A percentile compares a stretch with the other conserved stretches of the same genome.
Conservation (phyloP, 1,140 invertebrate genomes). For the Polypedilum vanderplanki region DNA sequence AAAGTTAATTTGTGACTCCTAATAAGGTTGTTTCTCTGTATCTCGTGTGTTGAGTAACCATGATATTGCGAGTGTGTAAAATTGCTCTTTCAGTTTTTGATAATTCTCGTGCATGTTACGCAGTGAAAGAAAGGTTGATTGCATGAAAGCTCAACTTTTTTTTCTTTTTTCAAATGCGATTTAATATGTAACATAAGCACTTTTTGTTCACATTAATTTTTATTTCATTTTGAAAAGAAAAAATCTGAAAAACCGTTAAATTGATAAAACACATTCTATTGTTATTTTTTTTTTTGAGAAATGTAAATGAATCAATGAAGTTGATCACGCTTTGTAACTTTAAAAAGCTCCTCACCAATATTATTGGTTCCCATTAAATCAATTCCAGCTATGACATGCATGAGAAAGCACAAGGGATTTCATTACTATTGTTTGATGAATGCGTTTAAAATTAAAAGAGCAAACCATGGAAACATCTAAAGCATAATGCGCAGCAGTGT, state of each 20-base stretch:
- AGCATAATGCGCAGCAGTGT: background rate
- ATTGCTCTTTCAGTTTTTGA: background rate
- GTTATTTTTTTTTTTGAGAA: too few relatives aligned
- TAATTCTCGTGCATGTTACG: slow-evolving; percentile 17
- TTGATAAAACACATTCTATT: too few relatives aligned
- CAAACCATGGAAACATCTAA: background rate
- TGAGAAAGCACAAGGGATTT: background rate
- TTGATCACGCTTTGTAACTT: background rate
- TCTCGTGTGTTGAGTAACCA: background rate
- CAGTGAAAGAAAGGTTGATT: background rate
- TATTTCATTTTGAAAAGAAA: too few relatives aligned
- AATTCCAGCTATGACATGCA: background rate
- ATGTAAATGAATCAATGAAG: background rate
- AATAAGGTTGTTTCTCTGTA: slow-evolving; percentile 1
- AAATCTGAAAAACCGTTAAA: too few relatives aligned
- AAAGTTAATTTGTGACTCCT: background rate
- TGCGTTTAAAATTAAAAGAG: slow-evolving; percentile 4
- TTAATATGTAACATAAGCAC: too few relatives aligned
- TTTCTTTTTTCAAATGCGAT: background rate
- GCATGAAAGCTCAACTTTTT: background rate
- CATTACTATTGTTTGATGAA: background rate
- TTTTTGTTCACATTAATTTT: too few relatives aligned
- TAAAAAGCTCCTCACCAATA: background rate
- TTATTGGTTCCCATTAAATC: too few relatives aligned
- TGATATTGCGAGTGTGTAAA: background rate